Evolutionary conservation across 2,888 invertebrate genomes (phyloP).

Genomic region (Vanessa cardui): DNA sequence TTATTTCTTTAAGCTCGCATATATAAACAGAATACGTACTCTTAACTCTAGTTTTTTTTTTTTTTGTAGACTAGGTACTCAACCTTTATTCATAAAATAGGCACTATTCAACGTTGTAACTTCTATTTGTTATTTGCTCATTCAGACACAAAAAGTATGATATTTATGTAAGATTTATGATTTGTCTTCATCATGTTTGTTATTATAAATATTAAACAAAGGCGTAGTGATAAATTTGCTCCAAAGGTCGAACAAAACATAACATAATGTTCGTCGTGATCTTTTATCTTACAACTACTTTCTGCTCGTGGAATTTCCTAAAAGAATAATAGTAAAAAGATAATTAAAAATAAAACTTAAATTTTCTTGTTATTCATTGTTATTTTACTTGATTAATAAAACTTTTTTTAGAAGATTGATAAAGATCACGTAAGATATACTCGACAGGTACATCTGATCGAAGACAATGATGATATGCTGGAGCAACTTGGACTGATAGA

Average conservation of each 20-base stretch:
- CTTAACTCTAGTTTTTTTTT: too few relatives aligned
- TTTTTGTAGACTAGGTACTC: too few relatives aligned
- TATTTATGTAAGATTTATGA: neutral
- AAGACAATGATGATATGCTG: conserved; percentile 78
- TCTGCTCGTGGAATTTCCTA: neutral
- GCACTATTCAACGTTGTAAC: too few relatives aligned
- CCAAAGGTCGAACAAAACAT: conserved; percentile 33
- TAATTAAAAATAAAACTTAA: too few relatives aligned
- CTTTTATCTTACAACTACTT: conserved; percentile 11
- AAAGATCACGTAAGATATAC: too few relatives aligned
- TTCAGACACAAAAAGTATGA: neutral
- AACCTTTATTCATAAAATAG: too few relatives aligned
- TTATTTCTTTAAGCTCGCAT: too few relatives aligned
- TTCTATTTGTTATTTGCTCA: neutral
- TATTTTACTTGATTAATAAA: neutral
- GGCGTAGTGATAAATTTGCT: conserved; percentile 31
- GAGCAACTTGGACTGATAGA: conserved; percentile 76
- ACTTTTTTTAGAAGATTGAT: neutral
- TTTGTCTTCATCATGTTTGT: conserved; percentile 10
- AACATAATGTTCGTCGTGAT: conserved; percentile 15
- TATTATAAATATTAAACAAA: conserved; percentile 28
- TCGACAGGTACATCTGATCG: conserved; percentile 71
- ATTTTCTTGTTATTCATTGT: neutral
- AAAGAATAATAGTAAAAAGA: too few relatives aligned
- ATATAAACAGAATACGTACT: too few relatives aligned